Conservation (phyloP, 2,113 vertebrate species). For the Anser cygnoides region DNA sequence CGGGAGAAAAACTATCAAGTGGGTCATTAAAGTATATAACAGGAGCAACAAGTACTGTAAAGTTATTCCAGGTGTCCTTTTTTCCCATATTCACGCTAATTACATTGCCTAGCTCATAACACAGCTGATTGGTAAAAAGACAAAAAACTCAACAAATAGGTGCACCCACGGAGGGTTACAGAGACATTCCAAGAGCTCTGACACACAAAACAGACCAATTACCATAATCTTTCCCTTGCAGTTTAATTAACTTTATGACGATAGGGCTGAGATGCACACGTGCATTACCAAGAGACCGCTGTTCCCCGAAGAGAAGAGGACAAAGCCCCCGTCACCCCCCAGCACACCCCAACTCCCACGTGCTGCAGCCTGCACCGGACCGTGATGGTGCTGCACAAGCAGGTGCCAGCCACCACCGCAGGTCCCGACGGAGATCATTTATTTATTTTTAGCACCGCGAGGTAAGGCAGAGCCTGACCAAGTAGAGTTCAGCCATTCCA, state of each 20-base stretch:
- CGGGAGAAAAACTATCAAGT: not conserved
- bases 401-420: not conserved
- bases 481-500: not conserved
- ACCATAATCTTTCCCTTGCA: not conserved
- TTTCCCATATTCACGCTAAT: not conserved
- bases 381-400: not conserved
- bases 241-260: not conserved
- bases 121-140: not conserved
- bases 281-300: not conserved
- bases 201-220: not conserved
- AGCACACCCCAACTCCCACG: not conserved
- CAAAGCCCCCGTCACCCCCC: not conserved
- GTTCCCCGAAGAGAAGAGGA: not conserved
- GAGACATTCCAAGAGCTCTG: not conserved
- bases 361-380: not conserved
- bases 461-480: not conserved
- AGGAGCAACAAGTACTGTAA: not conserved
- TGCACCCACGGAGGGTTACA: rapidly evolving
- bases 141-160: not conserved
- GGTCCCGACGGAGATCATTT: not conserved
- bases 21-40: not conserved
- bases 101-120: not conserved
- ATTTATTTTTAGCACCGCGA: not conserved
- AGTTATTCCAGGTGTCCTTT: not conserved
- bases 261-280: not conserved